Base-by-base conservation (phyloP, 2,888 invertebrate genomes). In the Dryobota labecula region DNA sequence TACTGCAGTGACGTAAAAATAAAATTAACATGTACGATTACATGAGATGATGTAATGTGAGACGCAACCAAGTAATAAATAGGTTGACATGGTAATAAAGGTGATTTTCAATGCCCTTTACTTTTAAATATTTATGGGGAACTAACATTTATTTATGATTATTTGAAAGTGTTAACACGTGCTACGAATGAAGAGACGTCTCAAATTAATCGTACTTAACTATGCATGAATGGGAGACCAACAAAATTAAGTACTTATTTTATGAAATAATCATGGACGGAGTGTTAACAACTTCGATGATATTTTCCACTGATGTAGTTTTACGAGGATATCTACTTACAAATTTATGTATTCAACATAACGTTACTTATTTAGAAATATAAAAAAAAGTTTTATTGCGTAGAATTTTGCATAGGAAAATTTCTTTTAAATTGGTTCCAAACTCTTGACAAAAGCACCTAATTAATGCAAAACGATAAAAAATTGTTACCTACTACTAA, bases 201-300 rank as follows among this genome's bases (percentile, higher is more conserved):
- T 86, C 83, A 75, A 85, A 81, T 85, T 70, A 75, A 76, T 71
- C 62, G 81, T 73, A 86, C 84, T 85, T 84, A 84, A 80, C 69
- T 82, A 83, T 72, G 82, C 72, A 85, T 84, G 81, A 82, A 73
- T 85, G 87, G 87, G 89, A 92, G 90, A 93, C 90, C 91, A 93
- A 90, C 75, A 84, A 91, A 90, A 93, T 95, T 95, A 95, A 95
- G 95, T 95, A 95, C 95, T 94, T 93, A 93, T 88, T 90, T 89
- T 88, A 92, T 92, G 92, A 92, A 91, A 90, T 90, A 90, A 89
- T 82, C 88, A 90, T 94, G 95, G 95, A 95, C 95, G 95, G 95
- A 95, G 94, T 91, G 93, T 92, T 92, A 92, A 92, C 89, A 92
- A 92, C 90, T 89, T 88, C 81, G 77, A 85, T 84, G 74, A 87